These are phyloP conservation scores for Telmatochromis brichardi DNA, from an alignment of 2,113 vertebrate genomes.

Conservation along the genomic window DNA sequence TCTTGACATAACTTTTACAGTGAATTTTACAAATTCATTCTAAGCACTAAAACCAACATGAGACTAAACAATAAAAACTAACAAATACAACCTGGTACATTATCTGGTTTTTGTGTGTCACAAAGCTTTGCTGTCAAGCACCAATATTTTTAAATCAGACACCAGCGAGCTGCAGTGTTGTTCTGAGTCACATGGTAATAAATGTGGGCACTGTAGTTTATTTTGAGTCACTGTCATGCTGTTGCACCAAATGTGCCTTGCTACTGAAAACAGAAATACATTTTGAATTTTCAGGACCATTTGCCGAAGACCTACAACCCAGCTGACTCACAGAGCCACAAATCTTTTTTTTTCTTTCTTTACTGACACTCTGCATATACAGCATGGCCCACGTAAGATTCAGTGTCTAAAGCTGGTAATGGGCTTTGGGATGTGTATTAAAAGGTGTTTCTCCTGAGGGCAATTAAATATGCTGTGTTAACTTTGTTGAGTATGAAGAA, in stretches of 20 bases:
- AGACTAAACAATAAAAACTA: not conserved
- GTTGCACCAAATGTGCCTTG: not conserved
- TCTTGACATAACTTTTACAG: not conserved
- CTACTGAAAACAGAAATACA: not conserved
- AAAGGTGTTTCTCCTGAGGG: not conserved
- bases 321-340: not conserved
- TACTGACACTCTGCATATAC: not conserved
- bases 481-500: not conserved
- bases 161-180: not conserved
- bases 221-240: not conserved
- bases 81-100: not conserved
- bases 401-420: not conserved
- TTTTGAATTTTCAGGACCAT: not conserved
- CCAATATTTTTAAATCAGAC: not conserved
- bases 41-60: not conserved
- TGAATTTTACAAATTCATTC: not conserved
- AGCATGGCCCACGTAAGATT: not conserved
- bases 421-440: fast-evolving
- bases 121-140: not conserved
- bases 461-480: not conserved
- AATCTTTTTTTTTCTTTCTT: not conserved
- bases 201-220: not conserved
- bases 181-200: not conserved
- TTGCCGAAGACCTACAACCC: not conserved
- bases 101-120: not conserved